Percentiles rank a stretch among this genome's conserved stretches.
phyloP scores from a whole-genome alignment of 2,797 vertebrate genomes.

The Xenops minutus region DNA sequence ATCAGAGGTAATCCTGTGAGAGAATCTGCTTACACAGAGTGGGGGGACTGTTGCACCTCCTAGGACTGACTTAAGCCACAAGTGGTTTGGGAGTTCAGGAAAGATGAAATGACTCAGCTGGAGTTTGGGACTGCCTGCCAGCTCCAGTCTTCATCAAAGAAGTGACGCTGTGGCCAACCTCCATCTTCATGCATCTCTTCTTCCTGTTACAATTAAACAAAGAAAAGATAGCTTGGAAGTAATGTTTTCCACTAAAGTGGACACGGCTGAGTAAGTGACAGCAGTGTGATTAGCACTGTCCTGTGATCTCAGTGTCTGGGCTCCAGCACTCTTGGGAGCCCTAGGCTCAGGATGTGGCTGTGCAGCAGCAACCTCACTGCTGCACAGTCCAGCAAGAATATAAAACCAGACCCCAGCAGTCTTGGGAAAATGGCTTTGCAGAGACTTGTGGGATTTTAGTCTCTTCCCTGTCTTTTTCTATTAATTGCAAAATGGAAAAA shows the following conservation, averaged over 20 bases:
- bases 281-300: not conserved
- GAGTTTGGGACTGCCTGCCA: conserved; percentile 10
- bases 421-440: not conserved
- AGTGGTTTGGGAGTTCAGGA: not conserved
- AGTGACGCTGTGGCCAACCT: not conserved
- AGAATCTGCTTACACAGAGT: not conserved
- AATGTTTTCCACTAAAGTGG: not conserved
- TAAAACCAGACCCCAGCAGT: fast-evolving
- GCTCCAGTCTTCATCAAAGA: not conserved
- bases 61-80: not conserved
- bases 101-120: conserved; percentile 29
- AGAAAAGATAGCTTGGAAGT: conserved; percentile 20
- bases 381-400: not conserved
- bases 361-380: fast-evolving
- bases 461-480: not conserved
- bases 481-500: not conserved
- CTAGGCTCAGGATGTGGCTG: not conserved
- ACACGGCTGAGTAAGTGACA: not conserved
- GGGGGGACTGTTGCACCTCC: not conserved
- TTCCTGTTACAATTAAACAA: conserved; percentile 54
- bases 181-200: not conserved
- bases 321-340: not conserved
- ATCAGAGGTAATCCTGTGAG: not conserved
- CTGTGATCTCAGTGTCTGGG: not conserved
- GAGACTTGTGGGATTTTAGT: not conserved